Evolutionary conservation across 2,888 invertebrate species (phyloP).

Genomic region (Noctua comes): DNA sequence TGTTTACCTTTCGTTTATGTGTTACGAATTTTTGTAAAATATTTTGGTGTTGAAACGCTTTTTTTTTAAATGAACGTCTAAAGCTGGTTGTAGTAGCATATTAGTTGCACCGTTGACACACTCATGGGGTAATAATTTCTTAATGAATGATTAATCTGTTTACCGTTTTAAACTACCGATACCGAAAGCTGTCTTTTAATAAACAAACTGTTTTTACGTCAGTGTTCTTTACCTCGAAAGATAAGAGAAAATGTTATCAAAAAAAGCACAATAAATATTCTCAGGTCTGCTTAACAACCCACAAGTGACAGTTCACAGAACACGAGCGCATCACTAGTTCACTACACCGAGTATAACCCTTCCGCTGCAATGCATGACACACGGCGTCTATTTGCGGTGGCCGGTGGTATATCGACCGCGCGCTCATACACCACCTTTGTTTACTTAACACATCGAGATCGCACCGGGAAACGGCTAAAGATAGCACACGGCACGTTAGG

Average conservation of each 20-base stretch:
- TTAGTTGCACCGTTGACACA: neutral
- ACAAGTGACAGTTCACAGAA: constrained; percentile 30
- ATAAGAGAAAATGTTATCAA: neutral
- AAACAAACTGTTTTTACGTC: neutral
- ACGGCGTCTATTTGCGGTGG: constrained; percentile 84
- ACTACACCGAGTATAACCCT: constrained; percentile 62
- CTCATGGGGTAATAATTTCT: neutral
- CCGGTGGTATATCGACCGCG: constrained; percentile 87
- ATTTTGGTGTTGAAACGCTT: constrained; percentile 1
- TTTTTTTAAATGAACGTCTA: neutral
- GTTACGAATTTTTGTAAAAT: constrained; percentile 26
- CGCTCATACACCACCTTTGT: constrained; percentile 78
- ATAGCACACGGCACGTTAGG: constrained; percentile 72
- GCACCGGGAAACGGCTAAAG: constrained; percentile 78
- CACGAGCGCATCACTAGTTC: constrained; percentile 8
- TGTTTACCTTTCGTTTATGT: constrained; percentile 36
- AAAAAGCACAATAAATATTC: neutral
- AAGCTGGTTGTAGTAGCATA: neutral
- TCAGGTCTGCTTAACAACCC: neutral
- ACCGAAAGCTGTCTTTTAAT: neutral
- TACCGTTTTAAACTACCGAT: neutral
- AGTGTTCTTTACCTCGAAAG: neutral
- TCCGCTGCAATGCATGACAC: constrained; percentile 64
- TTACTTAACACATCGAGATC: constrained; percentile 82
- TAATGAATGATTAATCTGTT: neutral